A percentile compares a stretch with the other conserved stretches of the same genome.
phyloP scores from a whole-genome alignment of 2,797 vertebrate species.

The Spinus olivaceus region DNA sequence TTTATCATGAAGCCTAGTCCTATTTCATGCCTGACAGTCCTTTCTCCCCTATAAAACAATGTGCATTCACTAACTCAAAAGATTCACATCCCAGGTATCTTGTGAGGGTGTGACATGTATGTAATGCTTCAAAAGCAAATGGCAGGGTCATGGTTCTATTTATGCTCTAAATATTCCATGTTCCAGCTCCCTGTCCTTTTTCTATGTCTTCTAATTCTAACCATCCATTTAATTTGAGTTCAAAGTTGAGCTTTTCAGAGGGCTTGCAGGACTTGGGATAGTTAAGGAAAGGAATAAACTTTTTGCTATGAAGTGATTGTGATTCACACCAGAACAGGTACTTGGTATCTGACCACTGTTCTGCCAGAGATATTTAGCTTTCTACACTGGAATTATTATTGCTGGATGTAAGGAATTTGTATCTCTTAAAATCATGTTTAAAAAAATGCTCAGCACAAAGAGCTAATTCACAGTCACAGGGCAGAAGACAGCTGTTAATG shows the following conservation, averaged over 20 bases:
- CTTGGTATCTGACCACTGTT: not conserved
- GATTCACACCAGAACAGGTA: not conserved
- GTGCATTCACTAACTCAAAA: not conserved
- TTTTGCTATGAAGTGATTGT: not conserved
- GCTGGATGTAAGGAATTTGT: not conserved
- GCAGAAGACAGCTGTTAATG: not conserved
- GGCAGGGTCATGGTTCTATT: not conserved
- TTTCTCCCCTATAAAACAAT: not conserved
- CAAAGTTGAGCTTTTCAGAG: not conserved
- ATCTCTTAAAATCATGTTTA: not conserved
- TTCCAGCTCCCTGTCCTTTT: not conserved
- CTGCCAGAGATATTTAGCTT: not conserved
- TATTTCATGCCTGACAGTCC: not conserved
- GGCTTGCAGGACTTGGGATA: not conserved
- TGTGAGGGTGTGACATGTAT: not conserved
- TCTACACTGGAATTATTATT: not conserved
- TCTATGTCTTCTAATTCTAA: not conserved
- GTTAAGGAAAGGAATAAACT: not conserved
- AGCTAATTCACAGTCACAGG: not conserved
- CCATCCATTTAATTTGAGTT: not conserved
- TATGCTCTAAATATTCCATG: not conserved
- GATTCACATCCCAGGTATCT: not conserved
- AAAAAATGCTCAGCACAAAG: not conserved
- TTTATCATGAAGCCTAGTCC: not conserved
- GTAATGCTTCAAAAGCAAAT: not conserved